Conservation (phyloP, 2,113 vertebrate genomes). For the Rhodinocichla rosea region DNA sequence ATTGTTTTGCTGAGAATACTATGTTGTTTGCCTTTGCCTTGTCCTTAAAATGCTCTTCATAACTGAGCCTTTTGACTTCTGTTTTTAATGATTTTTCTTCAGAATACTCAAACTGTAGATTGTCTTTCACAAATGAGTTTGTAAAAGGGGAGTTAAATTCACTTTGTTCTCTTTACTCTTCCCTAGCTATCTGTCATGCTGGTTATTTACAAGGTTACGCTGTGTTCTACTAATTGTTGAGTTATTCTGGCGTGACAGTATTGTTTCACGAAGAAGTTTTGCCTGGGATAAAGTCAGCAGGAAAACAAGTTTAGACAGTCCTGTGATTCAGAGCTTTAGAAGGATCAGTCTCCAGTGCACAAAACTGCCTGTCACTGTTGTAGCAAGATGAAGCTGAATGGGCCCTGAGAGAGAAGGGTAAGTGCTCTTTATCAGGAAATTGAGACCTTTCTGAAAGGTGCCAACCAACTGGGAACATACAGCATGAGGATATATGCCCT, state of each 20-base stretch:
- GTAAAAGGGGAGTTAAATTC: neutral
- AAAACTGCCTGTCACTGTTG: neutral
- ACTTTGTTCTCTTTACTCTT: neutral
- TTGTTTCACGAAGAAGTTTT: neutral
- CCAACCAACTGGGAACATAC: neutral
- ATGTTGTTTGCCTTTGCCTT: neutral
- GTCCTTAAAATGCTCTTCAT: neutral
- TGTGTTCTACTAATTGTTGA: neutral
- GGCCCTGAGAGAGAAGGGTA: neutral
- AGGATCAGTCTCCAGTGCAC: neutral
- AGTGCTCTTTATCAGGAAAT: neutral
- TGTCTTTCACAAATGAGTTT: neutral
- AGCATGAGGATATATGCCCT: neutral
- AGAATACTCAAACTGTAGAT: neutral
- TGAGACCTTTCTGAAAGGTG: neutral
- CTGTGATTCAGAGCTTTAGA: neutral
- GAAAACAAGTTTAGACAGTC: neutral
- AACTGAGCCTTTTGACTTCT: neutral
- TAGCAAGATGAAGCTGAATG: neutral
- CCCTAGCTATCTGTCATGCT: neutral
- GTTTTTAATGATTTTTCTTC: neutral
- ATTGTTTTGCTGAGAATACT: neutral
- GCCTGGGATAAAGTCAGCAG: neutral
- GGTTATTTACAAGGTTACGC: neutral
- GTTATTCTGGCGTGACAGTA: neutral